Evolutionary conservation across 2,888 invertebrate genomes (phyloP).

Genomic region (Crioceris asparagi): DNA sequence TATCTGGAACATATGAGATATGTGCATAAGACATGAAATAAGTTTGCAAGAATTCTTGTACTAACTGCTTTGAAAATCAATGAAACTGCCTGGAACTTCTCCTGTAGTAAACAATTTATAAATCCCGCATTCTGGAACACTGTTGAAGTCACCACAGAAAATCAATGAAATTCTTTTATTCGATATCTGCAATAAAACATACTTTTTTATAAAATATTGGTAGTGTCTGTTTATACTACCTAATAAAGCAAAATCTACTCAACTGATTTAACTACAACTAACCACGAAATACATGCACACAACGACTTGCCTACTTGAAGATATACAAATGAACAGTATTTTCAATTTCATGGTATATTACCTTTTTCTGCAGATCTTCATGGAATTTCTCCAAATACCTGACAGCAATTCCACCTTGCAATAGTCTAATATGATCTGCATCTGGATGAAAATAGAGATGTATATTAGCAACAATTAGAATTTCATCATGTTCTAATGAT

Average conservation of each 20-base stretch:
- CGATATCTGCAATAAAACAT: constrained; percentile 28
- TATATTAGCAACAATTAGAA: constrained; percentile 66
- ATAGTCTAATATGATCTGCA: constrained; percentile 77
- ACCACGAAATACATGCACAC: no score
- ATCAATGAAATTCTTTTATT: constrained; percentile 52
- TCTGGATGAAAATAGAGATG: constrained; percentile 91
- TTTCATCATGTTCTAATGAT: constrained; percentile 41
- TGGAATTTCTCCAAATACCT: constrained; percentile 55
- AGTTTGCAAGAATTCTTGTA: constrained; percentile 16
- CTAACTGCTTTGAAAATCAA: constrained; percentile 75
- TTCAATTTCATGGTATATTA: no score
- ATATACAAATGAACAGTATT: no score
- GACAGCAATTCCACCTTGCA: constrained; percentile 71
- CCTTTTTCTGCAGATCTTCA: constrained; percentile 34
- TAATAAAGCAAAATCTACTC: no score
- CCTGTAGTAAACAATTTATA: constrained; percentile 69
- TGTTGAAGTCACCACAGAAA: constrained; percentile 91
- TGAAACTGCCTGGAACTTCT: constrained; percentile 48
- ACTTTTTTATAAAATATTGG: constrained; percentile 3
- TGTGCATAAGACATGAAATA: background rate
- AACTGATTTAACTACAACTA: no score
- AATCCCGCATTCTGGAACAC: constrained; percentile 74
- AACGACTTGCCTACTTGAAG: no score
- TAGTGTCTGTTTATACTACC: no score
- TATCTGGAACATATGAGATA: constrained; percentile 41